Percentiles rank a stretch among this genome's conserved stretches.
These are phyloP conservation scores for Phylloscopus trochilus DNA, from an alignment of 2,113 vertebrate species.

Conservation along the genomic window DNA sequence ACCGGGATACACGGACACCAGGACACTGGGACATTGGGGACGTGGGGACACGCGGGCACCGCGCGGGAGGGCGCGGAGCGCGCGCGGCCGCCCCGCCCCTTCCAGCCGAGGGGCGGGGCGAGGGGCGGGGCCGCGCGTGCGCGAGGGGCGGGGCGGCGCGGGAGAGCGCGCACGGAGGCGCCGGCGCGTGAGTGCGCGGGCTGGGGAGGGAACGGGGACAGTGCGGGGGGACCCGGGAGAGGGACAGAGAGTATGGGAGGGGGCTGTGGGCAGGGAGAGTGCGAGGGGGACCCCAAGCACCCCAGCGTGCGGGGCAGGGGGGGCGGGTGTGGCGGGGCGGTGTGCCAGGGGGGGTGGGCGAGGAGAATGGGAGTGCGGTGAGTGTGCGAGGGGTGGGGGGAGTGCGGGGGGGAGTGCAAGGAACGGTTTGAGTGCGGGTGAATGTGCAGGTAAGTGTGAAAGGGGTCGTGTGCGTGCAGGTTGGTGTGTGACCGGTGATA, in stretches of 20 bases:
- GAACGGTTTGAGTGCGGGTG: not conserved
- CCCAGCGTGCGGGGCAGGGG: not conserved
- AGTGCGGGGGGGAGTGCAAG: not conserved
- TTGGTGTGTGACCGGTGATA: not conserved
- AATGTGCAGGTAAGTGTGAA: not conserved
- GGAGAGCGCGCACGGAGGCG: too few species aligned
- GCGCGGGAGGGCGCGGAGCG: too few species aligned
- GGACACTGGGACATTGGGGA: fast-evolving
- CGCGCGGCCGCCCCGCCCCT: not conserved
- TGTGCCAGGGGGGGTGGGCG: not conserved
- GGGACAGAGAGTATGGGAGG: not conserved
- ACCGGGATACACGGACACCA: fast-evolving
- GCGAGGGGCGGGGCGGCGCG: not conserved
- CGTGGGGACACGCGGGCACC: not conserved
- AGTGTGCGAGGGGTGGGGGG: not conserved
- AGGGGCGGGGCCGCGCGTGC: too few species aligned
- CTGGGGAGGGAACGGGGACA: not conserved
- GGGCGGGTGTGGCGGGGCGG: not conserved
- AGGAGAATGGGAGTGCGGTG: not conserved
- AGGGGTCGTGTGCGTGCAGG: not conserved
- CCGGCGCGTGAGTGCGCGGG: not conserved
- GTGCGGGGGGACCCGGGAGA: not conserved
- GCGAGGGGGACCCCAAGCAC: not conserved
- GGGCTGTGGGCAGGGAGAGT: not conserved
- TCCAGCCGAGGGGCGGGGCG: not conserved